phyloP scores from a whole-genome alignment of 2,888 invertebrate species.

The Entomobrya multifasciata region DNA sequence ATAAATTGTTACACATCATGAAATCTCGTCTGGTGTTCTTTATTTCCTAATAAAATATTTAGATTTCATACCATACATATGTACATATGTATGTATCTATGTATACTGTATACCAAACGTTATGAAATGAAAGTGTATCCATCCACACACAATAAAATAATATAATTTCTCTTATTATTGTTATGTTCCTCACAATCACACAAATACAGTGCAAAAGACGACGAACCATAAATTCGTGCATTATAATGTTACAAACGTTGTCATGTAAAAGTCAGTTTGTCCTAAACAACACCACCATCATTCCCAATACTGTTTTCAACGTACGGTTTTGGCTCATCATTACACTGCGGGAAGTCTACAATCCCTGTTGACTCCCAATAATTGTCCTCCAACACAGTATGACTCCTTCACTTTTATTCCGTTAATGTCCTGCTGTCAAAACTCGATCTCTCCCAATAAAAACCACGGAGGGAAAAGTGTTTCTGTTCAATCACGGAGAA shows the following conservation, averaged over 20 bases:
- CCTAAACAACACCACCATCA: slow-evolving; percentile 10
- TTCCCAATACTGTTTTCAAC: slow-evolving; percentile 1
- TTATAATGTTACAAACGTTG: neutral
- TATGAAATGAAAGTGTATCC: too few relatives aligned
- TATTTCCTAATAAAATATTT: slow-evolving; percentile 63
- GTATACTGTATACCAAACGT: too few relatives aligned
- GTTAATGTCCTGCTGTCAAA: slow-evolving; percentile 68
- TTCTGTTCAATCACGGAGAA: slow-evolving; percentile 34
- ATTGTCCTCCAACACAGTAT: slow-evolving; percentile 69
- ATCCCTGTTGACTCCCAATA: slow-evolving; percentile 72
- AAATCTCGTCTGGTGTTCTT: slow-evolving; percentile 63
- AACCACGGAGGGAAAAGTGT: slow-evolving; percentile 47
- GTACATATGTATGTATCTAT: slow-evolving; percentile 8
- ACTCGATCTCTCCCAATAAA: slow-evolving; percentile 66
- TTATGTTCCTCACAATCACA: too few relatives aligned
- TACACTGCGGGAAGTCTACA: slow-evolving; percentile 66
- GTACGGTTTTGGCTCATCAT: slow-evolving; percentile 68
- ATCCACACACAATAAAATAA: too few relatives aligned
- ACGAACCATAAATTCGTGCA: neutral
- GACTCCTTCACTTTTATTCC: slow-evolving; percentile 72
- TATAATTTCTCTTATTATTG: slow-evolving; percentile 27
- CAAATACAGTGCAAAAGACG: too few relatives aligned
- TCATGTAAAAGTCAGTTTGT: too few relatives aligned
- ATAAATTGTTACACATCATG: slow-evolving; percentile 68
- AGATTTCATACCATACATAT: slow-evolving; percentile 27